phyloP scores from a whole-genome alignment of 2,888 invertebrate species.

The Platycheirus albimanus region DNA sequence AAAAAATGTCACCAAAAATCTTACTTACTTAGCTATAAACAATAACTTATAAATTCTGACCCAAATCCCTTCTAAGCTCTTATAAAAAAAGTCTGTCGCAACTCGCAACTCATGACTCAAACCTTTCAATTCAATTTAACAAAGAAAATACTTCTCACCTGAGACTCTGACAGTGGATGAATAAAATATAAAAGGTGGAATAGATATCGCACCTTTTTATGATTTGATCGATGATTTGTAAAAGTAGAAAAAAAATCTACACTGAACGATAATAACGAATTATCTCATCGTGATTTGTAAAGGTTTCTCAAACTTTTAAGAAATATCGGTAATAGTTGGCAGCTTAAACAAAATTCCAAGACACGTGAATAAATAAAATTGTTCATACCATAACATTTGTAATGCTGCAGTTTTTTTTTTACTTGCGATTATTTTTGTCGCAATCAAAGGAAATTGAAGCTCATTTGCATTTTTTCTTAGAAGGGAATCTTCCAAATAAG shows the following conservation, averaged over 20 bases:
- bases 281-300: slow-evolving; percentile 21
- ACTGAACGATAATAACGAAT: slow-evolving; percentile 10
- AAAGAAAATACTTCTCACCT: slow-evolving; percentile 30
- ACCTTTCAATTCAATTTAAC: slow-evolving; percentile 19
- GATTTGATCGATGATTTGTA: slow-evolving; percentile 56
- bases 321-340: background rate
- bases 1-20: too few relatives aligned
- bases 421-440: background rate
- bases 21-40: background rate
- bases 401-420: too few relatives aligned
- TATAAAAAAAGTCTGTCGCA: slow-evolving; percentile 39
- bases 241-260: background rate
- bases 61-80: slow-evolving; percentile 22
- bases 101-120: slow-evolving; percentile 47
- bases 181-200: slow-evolving; percentile 13
- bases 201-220: slow-evolving; percentile 46
- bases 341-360: too few relatives aligned
- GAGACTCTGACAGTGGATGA: background rate
- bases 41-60: background rate
- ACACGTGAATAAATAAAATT: too few relatives aligned
- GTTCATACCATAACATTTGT: too few relatives aligned
- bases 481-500: background rate
- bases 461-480: background rate
- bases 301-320: slow-evolving; percentile 7
- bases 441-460: background rate